Base-by-base conservation (phyloP, 2,113 vertebrate species). In the Hippolais icterina region DNA sequence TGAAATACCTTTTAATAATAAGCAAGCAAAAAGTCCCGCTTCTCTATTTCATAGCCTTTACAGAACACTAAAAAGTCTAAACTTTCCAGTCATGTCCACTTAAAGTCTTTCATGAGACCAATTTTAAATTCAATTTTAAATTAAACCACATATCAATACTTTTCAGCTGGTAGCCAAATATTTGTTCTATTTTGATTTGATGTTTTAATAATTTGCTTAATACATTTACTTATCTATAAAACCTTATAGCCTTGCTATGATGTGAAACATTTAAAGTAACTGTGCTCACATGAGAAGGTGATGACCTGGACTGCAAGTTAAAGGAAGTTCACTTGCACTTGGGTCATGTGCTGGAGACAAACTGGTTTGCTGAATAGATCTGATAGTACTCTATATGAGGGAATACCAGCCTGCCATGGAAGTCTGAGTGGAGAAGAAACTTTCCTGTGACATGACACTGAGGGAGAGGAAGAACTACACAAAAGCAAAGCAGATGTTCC, bases 381-480 rank as follows among this genome's bases (percentile, higher is more conserved):
- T 54, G 12, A 18, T 15, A 15, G 11, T 15, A 10, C 11, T 35
- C 8, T 11, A 27, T 5, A 28, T 28, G 28, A 56, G n/a, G 35
- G 29, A 85, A 20, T 29, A 41, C 3, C 60, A 47, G 29, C 28
- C 29, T 56, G 59, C 69, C 52, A 12, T 12, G 28, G 41, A 74
- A 84, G 41, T 4, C 41, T 56, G 50, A 54, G 10, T 15, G 28
- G 15, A 56, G 41, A 39, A 41, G n/a, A 15, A 70, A 10, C 37
- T 42, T 60, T 70, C 6, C 54, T 70, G 15, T 24, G 19, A 12
- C 0, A 1, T 3, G 63, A 57, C 37, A 66, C 15, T 0, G 0
- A 68, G 20, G n/a, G 21, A 63, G 14, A 56, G 25, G 33, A 69
- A 75, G 21, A 22, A 50, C 18, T 10, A 10, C 2, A 5, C 27